phyloP scores from a whole-genome alignment of 2,888 invertebrate species.

The Rhagium mordax region DNA sequence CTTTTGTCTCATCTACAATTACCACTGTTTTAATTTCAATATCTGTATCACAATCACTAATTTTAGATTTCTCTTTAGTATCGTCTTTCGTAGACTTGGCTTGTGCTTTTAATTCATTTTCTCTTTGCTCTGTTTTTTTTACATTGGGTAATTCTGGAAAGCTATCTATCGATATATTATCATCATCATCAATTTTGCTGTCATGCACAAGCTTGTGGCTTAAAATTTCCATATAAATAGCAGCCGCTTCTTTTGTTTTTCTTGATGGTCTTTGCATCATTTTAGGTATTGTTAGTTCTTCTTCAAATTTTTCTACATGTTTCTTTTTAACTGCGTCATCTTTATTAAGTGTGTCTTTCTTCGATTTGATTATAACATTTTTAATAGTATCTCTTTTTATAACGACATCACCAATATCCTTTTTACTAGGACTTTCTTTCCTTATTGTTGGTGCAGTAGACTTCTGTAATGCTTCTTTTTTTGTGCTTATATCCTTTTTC shows the following conservation, averaged over 20 bases:
- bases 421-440: slow-evolving; percentile 44
- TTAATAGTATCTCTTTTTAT: slow-evolving; percentile 8
- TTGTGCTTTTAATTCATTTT: slow-evolving; percentile 74
- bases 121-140: slow-evolving; percentile 75
- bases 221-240: slow-evolving; percentile 82
- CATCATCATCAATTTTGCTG: slow-evolving; percentile 77
- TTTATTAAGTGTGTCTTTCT: slow-evolving; percentile 49
- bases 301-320: slow-evolving; percentile 34
- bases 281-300: slow-evolving; percentile 21
- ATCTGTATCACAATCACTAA: slow-evolving; percentile 35
- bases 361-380: slow-evolving; percentile 42
- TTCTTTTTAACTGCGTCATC: slow-evolving; percentile 40
- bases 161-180: slow-evolving; percentile 77
- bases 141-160: slow-evolving; percentile 80
- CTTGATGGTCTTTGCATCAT: slow-evolving; percentile 72
- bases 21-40: slow-evolving; percentile 9
- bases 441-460: not conserved
- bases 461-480: slow-evolving; percentile 4
- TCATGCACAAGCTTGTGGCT: slow-evolving; percentile 79
- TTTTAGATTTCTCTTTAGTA: slow-evolving; percentile 37
- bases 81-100: slow-evolving; percentile 57
- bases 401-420: slow-evolving; percentile 23
- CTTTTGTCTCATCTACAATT: not conserved
- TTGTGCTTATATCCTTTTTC: slow-evolving; percentile 23
- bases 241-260: slow-evolving; percentile 84